These are phyloP conservation scores for Oophaga sylvatica DNA, from an alignment of 2,797 vertebrate species.

Conservation along the genomic window DNA sequence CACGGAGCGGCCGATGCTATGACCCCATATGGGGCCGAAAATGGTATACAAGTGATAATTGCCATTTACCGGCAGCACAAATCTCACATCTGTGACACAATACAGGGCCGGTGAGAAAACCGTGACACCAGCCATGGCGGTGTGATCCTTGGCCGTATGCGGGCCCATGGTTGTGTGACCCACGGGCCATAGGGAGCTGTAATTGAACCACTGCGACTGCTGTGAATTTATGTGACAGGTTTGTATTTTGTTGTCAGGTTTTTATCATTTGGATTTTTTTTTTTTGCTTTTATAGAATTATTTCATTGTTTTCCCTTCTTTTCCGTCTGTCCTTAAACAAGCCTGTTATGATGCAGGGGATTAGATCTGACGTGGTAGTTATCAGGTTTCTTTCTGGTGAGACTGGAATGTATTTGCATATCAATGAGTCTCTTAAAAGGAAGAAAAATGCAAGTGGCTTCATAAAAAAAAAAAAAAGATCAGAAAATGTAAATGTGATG, in stretches of 20 bases:
- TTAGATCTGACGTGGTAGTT: conserved; percentile 18
- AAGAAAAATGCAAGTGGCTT: background rate
- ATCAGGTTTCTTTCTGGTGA: conserved; percentile 18
- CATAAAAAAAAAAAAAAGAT: background rate
- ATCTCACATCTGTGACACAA: background rate
- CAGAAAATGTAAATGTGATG: background rate
- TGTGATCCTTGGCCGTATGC: background rate
- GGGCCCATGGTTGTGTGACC: background rate
- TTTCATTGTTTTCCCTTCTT: conserved; percentile 12
- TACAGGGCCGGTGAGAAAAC: background rate
- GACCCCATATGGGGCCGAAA: too few species aligned
- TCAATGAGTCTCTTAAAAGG: background rate
- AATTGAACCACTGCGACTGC: background rate
- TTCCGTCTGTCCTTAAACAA: background rate
- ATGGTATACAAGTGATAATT: background rate
- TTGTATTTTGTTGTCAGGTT: background rate
- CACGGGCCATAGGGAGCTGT: background rate
- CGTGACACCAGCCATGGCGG: background rate
- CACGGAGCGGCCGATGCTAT: too few species aligned
- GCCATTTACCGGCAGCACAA: background rate
- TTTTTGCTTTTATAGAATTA: background rate
- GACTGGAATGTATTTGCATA: conserved; percentile 33
- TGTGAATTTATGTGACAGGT: background rate
- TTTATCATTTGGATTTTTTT: background rate
- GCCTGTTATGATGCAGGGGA: conserved; percentile 14